These are phyloP conservation scores for Serrognathus titanus DNA, from an alignment of 2,888 invertebrate species.

Conservation along the genomic window DNA sequence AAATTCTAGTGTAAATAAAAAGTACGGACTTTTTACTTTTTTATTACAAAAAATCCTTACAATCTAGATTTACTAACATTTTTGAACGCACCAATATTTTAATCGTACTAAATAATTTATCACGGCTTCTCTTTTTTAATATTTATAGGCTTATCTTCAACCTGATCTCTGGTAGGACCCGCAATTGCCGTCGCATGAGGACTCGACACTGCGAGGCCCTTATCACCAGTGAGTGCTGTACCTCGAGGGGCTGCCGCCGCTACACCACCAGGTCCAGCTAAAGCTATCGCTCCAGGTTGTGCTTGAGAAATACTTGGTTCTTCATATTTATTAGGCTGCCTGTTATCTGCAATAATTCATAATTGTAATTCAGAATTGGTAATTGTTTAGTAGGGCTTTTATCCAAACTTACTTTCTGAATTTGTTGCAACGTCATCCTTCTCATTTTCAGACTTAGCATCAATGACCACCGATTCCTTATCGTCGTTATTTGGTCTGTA, in stretches of 20 bases:
- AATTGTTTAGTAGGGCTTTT: too few relatives aligned
- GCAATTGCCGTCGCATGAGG: slow-evolving; percentile 54
- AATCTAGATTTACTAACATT: slow-evolving; percentile 9
- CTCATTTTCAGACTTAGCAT: slow-evolving; percentile 31
- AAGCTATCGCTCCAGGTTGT: slow-evolving; percentile 50
- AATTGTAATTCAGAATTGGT: too few relatives aligned
- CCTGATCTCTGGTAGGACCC: slow-evolving; percentile 40
- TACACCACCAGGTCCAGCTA: slow-evolving; percentile 52
- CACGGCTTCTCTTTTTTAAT: slow-evolving; percentile 13
- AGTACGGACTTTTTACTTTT: not conserved
- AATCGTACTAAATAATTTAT: slow-evolving; percentile 7
- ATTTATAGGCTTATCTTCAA: slow-evolving; percentile 17
- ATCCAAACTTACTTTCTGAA: too few relatives aligned
- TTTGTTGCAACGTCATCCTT: too few relatives aligned
- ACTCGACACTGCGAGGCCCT: slow-evolving; percentile 51
- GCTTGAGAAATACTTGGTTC: slow-evolving; percentile 51
- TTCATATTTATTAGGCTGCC: slow-evolving; percentile 20
- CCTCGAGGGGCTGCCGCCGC: slow-evolving; percentile 51
- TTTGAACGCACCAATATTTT: too few relatives aligned
- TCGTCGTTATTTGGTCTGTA: slow-evolving; percentile 46
- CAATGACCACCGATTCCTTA: slow-evolving; percentile 51
- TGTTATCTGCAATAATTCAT: too few relatives aligned
- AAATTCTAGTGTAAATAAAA: too few relatives aligned
- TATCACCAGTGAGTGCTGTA: slow-evolving; percentile 52
- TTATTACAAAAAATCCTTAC: slow-evolving; percentile 14